These are phyloP conservation scores for Theretra japonica DNA, from an alignment of 2,888 invertebrate species.

Conservation along the genomic window DNA sequence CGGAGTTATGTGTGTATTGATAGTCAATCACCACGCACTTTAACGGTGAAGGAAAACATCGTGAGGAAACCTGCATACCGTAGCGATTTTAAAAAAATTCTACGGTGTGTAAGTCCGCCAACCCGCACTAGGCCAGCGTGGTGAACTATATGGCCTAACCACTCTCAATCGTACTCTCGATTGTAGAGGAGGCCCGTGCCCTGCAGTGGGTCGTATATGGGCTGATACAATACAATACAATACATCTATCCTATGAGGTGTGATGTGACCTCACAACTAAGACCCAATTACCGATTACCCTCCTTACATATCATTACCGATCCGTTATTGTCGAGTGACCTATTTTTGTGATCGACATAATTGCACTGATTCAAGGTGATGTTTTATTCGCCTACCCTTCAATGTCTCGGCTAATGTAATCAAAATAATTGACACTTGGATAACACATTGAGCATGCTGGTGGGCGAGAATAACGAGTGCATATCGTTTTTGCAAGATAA, in stretches of 20 bases:
- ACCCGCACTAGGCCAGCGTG: too few species aligned
- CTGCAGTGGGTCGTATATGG: too few species aligned
- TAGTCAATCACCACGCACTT: too few species aligned
- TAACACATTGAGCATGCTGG: neutral
- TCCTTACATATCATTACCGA: slow-evolving; percentile 72
- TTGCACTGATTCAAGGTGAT: slow-evolving; percentile 28
- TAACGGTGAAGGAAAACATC: too few species aligned
- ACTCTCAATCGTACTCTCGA: too few species aligned
- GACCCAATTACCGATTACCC: slow-evolving; percentile 65
- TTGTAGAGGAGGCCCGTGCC: too few species aligned
- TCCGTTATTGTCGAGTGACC: slow-evolving; percentile 72
- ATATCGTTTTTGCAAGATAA: neutral
- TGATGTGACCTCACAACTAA: slow-evolving; percentile 56
- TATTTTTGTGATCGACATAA: slow-evolving; percentile 59
- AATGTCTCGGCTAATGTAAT: neutral
- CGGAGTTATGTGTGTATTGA: too few species aligned
- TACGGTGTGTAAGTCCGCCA: too few species aligned
- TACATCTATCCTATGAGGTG: neutral
- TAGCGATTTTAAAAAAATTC: too few species aligned
- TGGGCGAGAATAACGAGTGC: neutral
- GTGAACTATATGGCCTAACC: too few species aligned
- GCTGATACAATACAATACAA: too few species aligned
- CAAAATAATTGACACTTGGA: neutral
- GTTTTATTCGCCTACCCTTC: neutral
- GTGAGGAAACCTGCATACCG: too few species aligned